These are phyloP conservation scores for Bettongia penicillata DNA, from an alignment of 2,113 vertebrate genomes.

Conservation along the genomic window DNA sequence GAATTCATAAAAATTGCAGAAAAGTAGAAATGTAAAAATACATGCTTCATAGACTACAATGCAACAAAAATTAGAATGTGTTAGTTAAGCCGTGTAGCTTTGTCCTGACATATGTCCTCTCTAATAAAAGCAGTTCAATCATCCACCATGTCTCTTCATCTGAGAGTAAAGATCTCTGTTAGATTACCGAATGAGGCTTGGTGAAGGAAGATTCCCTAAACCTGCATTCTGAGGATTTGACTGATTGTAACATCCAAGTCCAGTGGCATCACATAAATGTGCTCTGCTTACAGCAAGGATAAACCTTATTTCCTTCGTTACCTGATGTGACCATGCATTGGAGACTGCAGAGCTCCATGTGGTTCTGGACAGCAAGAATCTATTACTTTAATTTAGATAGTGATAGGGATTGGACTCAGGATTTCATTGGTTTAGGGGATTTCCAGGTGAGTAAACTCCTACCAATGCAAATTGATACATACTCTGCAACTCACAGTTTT, in stretches of 20 bases:
- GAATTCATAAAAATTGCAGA: neutral
- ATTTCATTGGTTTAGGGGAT: neutral
- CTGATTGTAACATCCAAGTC: neutral
- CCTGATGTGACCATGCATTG: neutral
- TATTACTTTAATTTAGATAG: neutral
- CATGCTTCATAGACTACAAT: neutral
- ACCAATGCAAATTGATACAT: neutral
- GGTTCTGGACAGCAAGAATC: neutral
- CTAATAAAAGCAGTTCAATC: neutral
- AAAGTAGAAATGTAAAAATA: neutral
- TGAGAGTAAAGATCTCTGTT: neutral
- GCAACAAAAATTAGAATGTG: neutral
- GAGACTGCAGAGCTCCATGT: neutral
- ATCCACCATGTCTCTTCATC: neutral
- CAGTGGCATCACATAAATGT: neutral
- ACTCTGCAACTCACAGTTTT: neutral
- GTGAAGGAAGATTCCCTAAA: neutral
- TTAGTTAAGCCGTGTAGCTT: neutral
- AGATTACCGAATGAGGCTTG: neutral
- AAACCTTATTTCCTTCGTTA: neutral
- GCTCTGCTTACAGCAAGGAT: neutral
- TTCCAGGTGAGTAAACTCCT: neutral
- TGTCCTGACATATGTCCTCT: neutral
- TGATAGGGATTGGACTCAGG: neutral
- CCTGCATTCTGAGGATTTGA: neutral